Base-by-base conservation (phyloP, 2,113 vertebrate species). In the Prolemur simus region DNA sequence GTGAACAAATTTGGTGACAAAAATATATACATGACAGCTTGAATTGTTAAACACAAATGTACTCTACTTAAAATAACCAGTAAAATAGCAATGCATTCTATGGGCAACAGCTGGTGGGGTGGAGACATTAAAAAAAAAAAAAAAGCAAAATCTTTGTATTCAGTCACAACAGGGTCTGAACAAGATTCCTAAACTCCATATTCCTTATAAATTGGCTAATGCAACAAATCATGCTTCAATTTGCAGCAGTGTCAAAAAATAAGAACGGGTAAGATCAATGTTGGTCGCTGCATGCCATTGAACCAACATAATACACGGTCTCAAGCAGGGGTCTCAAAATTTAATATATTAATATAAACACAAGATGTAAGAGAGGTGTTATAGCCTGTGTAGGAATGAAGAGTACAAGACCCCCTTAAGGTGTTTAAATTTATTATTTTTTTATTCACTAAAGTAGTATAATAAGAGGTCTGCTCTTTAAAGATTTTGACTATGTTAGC, bases 1-100 rank as follows among this genome's bases (percentile, higher is more conserved):
- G 78, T 7, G 27, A 95, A 32, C 42, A 95, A 54, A 69, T 78
- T 89, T 84, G 42, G 11, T 0, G 68, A 80, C 66, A 52, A 94
- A 76, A 54, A 84, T 87, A 95, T 37, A 77, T 23, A 64, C 39
- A 39, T 34, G 58, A 10, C 47, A 94, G 25, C 12, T 8, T 89
- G 81, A 97, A 97, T 63, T 42, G 0, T 49, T 87, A 0, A 89
- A 68, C 17, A 92, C 89, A 95, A 96, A 92, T 87, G 74, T 3
- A 39, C 34, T 47, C 15, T 73, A 66, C 91, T 45, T 77, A 95
- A 97, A 96, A 94, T 96, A 87, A 23, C 18, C 2, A 85, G 82
- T 32, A 93, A 78, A 37, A 96, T 73, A 54, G 1, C 83, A 84
- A 54, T 25, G 21, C 7, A 15, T 89, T 95, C 34, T 91, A 66